Percentiles rank a stretch among this genome's conserved stretches.
phyloP scores from a whole-genome alignment of 2,113 vertebrate genomes.

The Callospermophilus lateralis region DNA sequence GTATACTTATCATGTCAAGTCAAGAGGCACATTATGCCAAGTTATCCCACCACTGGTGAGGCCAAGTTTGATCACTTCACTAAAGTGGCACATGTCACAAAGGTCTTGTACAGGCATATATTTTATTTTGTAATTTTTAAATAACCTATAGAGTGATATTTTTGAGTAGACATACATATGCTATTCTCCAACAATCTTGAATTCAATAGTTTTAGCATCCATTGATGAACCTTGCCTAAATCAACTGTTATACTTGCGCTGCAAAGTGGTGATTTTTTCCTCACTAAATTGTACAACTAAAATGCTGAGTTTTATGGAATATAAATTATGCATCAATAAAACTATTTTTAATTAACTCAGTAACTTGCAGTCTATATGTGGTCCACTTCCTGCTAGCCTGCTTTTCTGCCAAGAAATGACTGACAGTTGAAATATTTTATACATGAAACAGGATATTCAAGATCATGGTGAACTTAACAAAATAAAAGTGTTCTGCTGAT shows the following conservation, averaged over 20 bases:
- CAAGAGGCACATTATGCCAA: not conserved
- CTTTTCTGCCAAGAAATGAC: conserved; percentile 62
- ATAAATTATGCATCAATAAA: conserved; percentile 46
- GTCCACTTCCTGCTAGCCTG: not conserved
- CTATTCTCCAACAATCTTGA: conserved; percentile 21
- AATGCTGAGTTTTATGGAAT: conserved; percentile 27
- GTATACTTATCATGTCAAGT: conserved; percentile 8
- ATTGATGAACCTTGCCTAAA: not conserved
- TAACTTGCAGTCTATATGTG: conserved; percentile 35
- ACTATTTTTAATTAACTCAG: conserved; percentile 5
- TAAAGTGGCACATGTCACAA: conserved; percentile 13
- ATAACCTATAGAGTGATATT: not conserved
- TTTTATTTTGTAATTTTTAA: conserved; percentile 55
- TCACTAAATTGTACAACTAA: conserved; percentile 49
- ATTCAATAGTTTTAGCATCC: conserved; percentile 26
- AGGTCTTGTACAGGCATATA: conserved; percentile 4
- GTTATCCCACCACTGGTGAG: not conserved
- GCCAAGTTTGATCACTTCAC: conserved; percentile 24
- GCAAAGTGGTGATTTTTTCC: conserved; percentile 1
- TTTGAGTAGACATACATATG: conserved; percentile 14
- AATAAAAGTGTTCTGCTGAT: conserved; percentile 21
- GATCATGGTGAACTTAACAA: conserved; percentile 10
- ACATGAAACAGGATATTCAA: conserved; percentile 14
- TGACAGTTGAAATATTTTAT: conserved; percentile 55
- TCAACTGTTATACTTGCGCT: not conserved